These are phyloP conservation scores for Nymphicus hollandicus DNA, from an alignment of 2,113 vertebrate species.

Conservation along the genomic window DNA sequence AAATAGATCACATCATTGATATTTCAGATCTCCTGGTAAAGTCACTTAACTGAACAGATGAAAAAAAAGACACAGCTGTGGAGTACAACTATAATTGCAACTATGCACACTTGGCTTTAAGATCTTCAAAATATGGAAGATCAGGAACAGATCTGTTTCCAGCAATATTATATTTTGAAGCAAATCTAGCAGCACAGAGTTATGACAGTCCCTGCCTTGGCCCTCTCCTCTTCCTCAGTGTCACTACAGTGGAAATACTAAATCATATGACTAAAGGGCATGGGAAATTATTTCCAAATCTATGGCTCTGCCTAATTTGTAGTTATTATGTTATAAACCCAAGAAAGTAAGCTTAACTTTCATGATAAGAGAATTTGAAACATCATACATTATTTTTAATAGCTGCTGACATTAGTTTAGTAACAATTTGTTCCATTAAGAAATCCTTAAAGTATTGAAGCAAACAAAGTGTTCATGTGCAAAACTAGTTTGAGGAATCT, in stretches of 20 bases:
- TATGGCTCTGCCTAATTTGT: not conserved
- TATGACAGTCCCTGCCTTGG: not conserved
- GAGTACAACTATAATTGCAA: not conserved
- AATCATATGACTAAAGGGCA: not conserved
- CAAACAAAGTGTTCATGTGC: not conserved
- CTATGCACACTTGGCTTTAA: not conserved
- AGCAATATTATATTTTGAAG: not conserved
- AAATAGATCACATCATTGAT: not conserved
- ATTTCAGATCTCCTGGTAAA: not conserved
- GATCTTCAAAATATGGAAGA: not conserved
- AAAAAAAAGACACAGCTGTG: not conserved
- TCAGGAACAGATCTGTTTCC: not conserved
- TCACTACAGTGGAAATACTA: not conserved
- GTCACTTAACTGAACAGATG: not conserved
- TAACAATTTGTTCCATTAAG: not conserved
- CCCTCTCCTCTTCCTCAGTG: not conserved
- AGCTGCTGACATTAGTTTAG: not conserved
- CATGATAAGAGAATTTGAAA: not conserved
- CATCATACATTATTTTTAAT: not conserved
- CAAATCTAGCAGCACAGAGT: not conserved
- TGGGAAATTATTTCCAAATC: not conserved
- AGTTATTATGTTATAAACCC: not conserved
- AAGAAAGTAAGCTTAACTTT: not conserved
- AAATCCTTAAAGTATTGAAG: not conserved
- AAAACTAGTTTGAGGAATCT: not conserved